Evolutionary conservation across 1,140 invertebrate species (phyloP).

Genomic region (Pogonus chalceus): DNA sequence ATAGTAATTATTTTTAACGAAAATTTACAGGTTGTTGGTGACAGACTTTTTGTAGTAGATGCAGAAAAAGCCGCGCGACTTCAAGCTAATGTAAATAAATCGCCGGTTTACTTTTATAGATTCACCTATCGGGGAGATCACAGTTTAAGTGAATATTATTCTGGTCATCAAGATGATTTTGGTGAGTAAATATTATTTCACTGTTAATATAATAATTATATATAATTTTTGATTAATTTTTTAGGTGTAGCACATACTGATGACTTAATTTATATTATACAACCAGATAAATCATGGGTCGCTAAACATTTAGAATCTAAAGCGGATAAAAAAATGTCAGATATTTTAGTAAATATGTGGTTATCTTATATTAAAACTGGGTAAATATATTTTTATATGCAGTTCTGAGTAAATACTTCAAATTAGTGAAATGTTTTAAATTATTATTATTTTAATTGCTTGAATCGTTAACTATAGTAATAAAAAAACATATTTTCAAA

Average conservation of each 20-base stretch:
- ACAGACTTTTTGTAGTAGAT: conserved; percentile 46
- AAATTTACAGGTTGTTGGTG: conserved; percentile 41
- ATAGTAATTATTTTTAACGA: conserved; percentile 12
- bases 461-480: too few species aligned
- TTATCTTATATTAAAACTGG: conserved; percentile 42
- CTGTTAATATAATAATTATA: conserved; percentile 3
- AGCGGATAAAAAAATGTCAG: conserved; percentile 41
- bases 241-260: conserved; percentile 50
- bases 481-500: too few species aligned
- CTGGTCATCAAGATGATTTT: conserved; percentile 36
- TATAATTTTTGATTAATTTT: conserved; percentile 11
- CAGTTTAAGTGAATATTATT: conserved; percentile 40
- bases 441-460: too few species aligned
- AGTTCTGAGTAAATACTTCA: too few species aligned
- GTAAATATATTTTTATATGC: too few species aligned
- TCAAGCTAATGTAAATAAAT: conserved; percentile 41
- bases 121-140: conserved; percentile 42
- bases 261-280: conserved; percentile 39
- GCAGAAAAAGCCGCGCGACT: conserved; percentile 43
- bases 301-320: background rate
- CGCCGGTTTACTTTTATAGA: conserved; percentile 49
- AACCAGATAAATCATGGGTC: conserved; percentile 20
- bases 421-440: too few species aligned
- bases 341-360: conserved; percentile 41
- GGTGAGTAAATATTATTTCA: conserved; percentile 39